These are phyloP conservation scores for Brachyhypopomus gauderio DNA, from an alignment of 2,113 vertebrate species.

Conservation along the genomic window DNA sequence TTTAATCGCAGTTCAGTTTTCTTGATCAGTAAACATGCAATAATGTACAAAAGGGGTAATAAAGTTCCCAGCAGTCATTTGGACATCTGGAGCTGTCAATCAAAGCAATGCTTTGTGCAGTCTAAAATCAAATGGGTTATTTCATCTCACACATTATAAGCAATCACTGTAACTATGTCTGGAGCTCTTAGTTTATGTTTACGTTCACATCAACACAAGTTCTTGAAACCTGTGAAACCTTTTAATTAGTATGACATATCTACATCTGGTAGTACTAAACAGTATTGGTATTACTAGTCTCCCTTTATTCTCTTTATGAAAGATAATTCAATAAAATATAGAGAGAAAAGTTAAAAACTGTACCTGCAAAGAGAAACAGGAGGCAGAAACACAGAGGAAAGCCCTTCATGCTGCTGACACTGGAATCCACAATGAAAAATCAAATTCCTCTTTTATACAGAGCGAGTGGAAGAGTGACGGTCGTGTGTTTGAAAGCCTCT, in stretches of 20 bases:
- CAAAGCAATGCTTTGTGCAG: constrained; percentile 16
- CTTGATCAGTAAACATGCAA: not conserved
- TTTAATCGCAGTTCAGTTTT: not conserved
- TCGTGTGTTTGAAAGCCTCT: not conserved
- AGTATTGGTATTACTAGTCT: no score
- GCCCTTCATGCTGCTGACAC: constrained; percentile 26
- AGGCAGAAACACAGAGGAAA: constrained; percentile 3
- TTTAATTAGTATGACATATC: no score
- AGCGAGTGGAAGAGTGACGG: not conserved
- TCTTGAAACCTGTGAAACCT: no score
- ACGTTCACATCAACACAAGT: no score
- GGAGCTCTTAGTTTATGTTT: not conserved
- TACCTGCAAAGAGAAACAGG: constrained; percentile 32
- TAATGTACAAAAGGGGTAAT: not conserved
- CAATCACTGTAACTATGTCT: not conserved
- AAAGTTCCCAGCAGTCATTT: not conserved
- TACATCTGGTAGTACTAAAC: no score
- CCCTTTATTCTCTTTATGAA: no score
- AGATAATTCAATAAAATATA: no score
- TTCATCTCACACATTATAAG: not conserved
- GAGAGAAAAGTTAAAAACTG: not conserved
- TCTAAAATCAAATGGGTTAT: constrained; percentile 19
- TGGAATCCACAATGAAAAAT: not conserved
- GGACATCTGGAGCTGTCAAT: constrained; percentile 47
- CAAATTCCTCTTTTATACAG: not conserved